These are phyloP conservation scores for Pissodes strobi DNA, from an alignment of 1,140 invertebrate genomes.

Conservation along the genomic window DNA sequence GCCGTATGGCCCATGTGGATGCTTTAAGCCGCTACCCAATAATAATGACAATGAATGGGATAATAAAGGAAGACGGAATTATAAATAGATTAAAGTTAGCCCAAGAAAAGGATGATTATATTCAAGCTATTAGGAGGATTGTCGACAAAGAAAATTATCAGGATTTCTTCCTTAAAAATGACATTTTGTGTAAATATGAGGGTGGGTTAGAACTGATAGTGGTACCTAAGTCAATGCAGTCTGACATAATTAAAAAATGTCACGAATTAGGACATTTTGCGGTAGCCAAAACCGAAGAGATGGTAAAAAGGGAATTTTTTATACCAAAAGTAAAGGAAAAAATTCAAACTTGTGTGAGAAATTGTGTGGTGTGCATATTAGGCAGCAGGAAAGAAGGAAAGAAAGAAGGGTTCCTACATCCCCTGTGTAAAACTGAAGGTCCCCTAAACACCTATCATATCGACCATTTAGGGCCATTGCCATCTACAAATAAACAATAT, in stretches of 20 bases:
- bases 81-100: conserved; percentile 23
- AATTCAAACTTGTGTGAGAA: conserved; percentile 47
- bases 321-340: conserved; percentile 50
- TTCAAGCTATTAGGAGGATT: conserved; percentile 37
- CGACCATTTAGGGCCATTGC: conserved; percentile 54
- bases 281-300: conserved; percentile 51
- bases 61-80: conserved; percentile 20
- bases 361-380: conserved; percentile 54
- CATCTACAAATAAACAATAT: conserved; percentile 50
- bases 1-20: conserved; percentile 56
- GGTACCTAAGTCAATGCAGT: conserved; percentile 36
- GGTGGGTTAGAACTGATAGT: conserved; percentile 35
- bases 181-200: conserved; percentile 34
- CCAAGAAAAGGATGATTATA: conserved; percentile 36
- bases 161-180: conserved; percentile 39
- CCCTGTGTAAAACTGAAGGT: conserved; percentile 36
- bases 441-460: conserved; percentile 48
- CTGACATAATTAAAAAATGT: conserved; percentile 34
- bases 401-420: conserved; percentile 49
- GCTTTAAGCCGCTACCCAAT: conserved; percentile 54
- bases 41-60: conserved; percentile 26
- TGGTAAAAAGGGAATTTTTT: no score
- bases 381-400: conserved; percentile 54
- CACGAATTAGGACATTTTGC: conserved; percentile 42
- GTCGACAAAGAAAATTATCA: conserved; percentile 35